Evolutionary conservation across 2,113 vertebrate genomes (phyloP), one percentile per base, ranked within the genome.

Genomic region (Chunga burmeisteri): DNA sequence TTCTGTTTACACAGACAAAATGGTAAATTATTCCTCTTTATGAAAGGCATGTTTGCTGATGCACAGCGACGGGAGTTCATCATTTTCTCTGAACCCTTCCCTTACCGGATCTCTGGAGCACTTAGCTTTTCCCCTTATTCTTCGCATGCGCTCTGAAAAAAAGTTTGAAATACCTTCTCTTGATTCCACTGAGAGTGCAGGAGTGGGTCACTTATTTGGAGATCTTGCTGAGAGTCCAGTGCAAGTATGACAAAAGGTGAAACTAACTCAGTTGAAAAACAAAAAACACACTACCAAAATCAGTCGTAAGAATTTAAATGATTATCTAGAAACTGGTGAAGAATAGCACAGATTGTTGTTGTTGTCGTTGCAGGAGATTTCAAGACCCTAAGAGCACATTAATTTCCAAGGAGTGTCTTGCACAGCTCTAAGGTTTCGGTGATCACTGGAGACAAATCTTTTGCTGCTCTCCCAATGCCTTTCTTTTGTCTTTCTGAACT

Each of bases 361-460:
- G 15, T 34, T 42, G 26, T 81, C 71, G 8, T n/a, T 34, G 20
- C 27, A 71, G 32, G 75, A 81, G 58, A 26, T 67, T 87, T 29
- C 3, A 13, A 25, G 38, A 70, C 16, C 9, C 2, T 32, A 32
- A 49, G 8, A 83, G 19, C 36, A 82, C 12, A 46, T 47, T 58
- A 53, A 49, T 88, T 90, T 94, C 66, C 20, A 62, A 58, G 47
- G 16, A 71, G 3, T 40, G 18, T 78, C 47, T 47, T 66, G 55
- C 68, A 52, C 23, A 93, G 40, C n/a, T 89, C 56, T 93, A 94
- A 86, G 12, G 25, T 74, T 95, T 93, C 40, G 34, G 47, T 91
- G 71, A 47, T 75, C 23, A 32, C 40, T 63, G n/a, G 29, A 67
- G 74, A 50, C 75, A 36, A 92, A 34, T 75, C n/a, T 62, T 67